Evolutionary conservation across 1,140 invertebrate genomes (phyloP).

Genomic region (Carcinoscorpius rotundicauda): DNA sequence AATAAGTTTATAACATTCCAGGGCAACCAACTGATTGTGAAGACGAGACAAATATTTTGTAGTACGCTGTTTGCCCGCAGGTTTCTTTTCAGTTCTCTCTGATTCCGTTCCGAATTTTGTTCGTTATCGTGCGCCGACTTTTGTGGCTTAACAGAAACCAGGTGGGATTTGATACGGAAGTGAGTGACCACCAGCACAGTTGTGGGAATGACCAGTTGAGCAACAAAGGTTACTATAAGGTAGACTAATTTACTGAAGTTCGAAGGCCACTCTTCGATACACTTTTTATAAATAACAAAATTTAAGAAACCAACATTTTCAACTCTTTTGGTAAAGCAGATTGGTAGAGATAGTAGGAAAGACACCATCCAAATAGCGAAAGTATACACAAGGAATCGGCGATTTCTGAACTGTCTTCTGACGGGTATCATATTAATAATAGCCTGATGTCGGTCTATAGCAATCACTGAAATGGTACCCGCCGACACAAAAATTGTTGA

Average conservation of each 20-base stretch:
- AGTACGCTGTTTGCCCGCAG: constrained; percentile 37
- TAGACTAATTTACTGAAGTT: constrained; percentile 36
- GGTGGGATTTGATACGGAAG: constrained; percentile 38
- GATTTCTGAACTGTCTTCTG: constrained; percentile 28
- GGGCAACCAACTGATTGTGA: constrained; percentile 38
- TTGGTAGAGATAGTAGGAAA: constrained; percentile 37
- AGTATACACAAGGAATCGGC: constrained; percentile 6
- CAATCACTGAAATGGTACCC: constrained; percentile 47
- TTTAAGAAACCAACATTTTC: constrained; percentile 30
- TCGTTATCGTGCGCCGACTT: background rate
- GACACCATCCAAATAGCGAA: constrained; percentile 43
- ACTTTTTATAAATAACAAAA: constrained; percentile 32
- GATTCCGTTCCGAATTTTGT: constrained; percentile 2
- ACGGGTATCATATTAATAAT: constrained; percentile 35
- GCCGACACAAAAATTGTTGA: constrained; percentile 48
- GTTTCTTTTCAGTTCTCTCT: constrained; percentile 38
- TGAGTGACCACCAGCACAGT: constrained; percentile 41
- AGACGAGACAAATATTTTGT: constrained; percentile 29
- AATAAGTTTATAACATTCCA: constrained; percentile 42
- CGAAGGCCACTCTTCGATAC: constrained; percentile 36
- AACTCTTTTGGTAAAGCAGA: constrained; percentile 37
- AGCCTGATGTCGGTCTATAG: constrained; percentile 44
- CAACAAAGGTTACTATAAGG: constrained; percentile 38
- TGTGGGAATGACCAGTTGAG: constrained; percentile 44
- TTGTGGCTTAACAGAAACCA: constrained; percentile 24